Conservation (phyloP, 2,113 vertebrate species). For the Odontesthes bonariensis region DNA sequence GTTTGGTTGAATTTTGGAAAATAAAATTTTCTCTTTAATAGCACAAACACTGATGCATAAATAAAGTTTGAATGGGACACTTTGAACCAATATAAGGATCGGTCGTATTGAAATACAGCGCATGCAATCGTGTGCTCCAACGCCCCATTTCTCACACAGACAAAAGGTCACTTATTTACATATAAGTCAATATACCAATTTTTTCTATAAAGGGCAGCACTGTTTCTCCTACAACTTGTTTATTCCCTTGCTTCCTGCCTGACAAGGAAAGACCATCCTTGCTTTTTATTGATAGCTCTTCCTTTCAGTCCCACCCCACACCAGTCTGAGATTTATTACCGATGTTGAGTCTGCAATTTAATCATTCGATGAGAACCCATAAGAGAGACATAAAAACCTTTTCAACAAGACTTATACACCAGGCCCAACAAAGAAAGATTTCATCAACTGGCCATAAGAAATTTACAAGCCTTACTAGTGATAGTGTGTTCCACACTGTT, state of each 20-base stretch:
- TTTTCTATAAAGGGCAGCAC: slow-evolving; percentile 70
- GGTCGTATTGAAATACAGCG: not conserved
- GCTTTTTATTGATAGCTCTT: slow-evolving; percentile 74
- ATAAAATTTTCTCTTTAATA: not conserved
- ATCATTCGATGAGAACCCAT: slow-evolving; percentile 70
- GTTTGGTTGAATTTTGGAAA: not conserved
- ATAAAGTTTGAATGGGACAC: slow-evolving; percentile 35
- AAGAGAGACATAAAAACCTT: slow-evolving; percentile 69
- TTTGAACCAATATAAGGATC: not conserved
- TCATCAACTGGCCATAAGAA: slow-evolving; percentile 39
- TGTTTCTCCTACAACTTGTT: slow-evolving; percentile 70
- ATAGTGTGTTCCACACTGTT: slow-evolving; percentile 35
- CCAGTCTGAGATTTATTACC: slow-evolving; percentile 72
- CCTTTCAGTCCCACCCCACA: slow-evolving; percentile 49
- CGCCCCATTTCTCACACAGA: slow-evolving; percentile 44
- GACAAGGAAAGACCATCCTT: slow-evolving; percentile 60
- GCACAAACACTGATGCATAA: slow-evolving; percentile 18
- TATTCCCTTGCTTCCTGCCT: slow-evolving; percentile 54
- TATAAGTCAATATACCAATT: slow-evolving; percentile 79
- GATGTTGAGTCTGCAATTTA: slow-evolving; percentile 66
- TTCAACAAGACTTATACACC: slow-evolving; percentile 61
- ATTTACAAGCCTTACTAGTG: slow-evolving; percentile 40
- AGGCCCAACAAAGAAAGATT: slow-evolving; percentile 51
- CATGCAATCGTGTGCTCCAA: slow-evolving; percentile 20
- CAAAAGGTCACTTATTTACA: slow-evolving; percentile 83